Evolutionary conservation across 2,888 invertebrate genomes (phyloP).

Genomic region (Pharmacophagus antenor): DNA sequence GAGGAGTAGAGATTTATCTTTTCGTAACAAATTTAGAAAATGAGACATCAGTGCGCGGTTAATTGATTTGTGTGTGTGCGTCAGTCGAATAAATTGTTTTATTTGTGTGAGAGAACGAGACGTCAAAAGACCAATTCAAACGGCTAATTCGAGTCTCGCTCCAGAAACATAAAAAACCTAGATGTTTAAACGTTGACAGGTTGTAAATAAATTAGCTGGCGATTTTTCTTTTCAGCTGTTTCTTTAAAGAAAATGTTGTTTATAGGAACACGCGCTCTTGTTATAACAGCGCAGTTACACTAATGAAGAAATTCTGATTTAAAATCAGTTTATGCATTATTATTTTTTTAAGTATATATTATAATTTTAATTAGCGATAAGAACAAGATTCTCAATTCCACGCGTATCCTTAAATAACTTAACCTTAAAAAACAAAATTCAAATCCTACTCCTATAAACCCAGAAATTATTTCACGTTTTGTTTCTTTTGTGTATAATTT

Average conservation of each 20-base stretch:
- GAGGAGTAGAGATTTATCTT: slow-evolving; percentile 75
- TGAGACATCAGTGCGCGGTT: slow-evolving; percentile 71
- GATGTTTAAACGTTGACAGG: slow-evolving; percentile 51
- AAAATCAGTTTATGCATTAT: too few relatives aligned
- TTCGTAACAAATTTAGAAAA: slow-evolving; percentile 78
- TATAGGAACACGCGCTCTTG: too few relatives aligned
- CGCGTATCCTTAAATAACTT: too few relatives aligned
- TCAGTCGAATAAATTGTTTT: slow-evolving; percentile 44
- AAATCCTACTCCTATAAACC: too few relatives aligned
- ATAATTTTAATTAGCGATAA: too few relatives aligned
- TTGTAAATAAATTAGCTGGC: slow-evolving; percentile 61
- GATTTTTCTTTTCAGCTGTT: slow-evolving; percentile 41
- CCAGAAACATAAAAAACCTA: slow-evolving; percentile 45
- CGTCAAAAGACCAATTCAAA: slow-evolving; percentile 64
- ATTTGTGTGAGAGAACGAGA: slow-evolving; percentile 48
- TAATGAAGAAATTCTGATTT: too few relatives aligned
- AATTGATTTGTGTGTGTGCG: slow-evolving; percentile 44
- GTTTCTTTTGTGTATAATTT: too few relatives aligned
- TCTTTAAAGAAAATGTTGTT: slow-evolving; percentile 39
- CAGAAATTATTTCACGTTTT: too few relatives aligned
- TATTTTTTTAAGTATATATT: too few relatives aligned
- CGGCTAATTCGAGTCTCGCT: slow-evolving; percentile 68
- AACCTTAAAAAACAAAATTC: too few relatives aligned
- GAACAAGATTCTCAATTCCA: too few relatives aligned
- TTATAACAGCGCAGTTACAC: background rate